phyloP scores from a whole-genome alignment of 2,797 vertebrate genomes.

The Lycodopsis pacificus region DNA sequence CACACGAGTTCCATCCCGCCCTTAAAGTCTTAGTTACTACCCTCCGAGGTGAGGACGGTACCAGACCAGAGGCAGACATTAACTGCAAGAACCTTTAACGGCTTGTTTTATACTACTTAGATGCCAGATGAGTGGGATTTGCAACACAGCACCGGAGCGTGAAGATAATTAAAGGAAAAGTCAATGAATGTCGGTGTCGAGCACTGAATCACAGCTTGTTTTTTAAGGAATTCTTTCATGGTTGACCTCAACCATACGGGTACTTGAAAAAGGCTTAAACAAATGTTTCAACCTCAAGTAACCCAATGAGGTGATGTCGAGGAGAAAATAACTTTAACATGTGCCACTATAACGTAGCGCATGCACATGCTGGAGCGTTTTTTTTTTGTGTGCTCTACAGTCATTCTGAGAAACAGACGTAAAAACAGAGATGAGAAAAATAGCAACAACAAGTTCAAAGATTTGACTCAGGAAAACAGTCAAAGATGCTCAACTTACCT shows the following conservation, averaged over 20 bases:
- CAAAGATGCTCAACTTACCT: neutral
- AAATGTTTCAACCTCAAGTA: neutral
- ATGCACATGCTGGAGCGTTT: neutral
- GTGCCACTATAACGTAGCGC: neutral
- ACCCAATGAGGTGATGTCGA: neutral
- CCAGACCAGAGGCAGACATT: constrained; percentile 44
- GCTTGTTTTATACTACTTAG: constrained; percentile 38
- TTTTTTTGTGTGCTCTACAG: neutral
- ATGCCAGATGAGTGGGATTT: constrained; percentile 60
- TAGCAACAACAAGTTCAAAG: neutral
- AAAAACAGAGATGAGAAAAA: neutral
- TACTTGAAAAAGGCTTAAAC: constrained; percentile 4
- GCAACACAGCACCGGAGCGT: constrained; percentile 8
- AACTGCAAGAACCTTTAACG: constrained; percentile 43
- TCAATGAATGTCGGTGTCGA: constrained; percentile 23
- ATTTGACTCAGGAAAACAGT: neutral
- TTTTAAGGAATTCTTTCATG: constrained; percentile 1
- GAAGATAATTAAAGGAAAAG: constrained; percentile 38
- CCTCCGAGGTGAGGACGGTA: constrained; percentile 44
- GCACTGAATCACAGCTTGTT: neutral
- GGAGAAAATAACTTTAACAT: constrained; percentile 7
- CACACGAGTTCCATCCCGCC: constrained; percentile 28
- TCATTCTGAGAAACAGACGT: constrained; percentile 14
- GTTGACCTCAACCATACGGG: neutral
- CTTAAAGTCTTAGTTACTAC: constrained; percentile 30